Evolutionary conservation across 1,140 invertebrate genomes (phyloP).

Genomic region (Drosophila pectinifera): DNA sequence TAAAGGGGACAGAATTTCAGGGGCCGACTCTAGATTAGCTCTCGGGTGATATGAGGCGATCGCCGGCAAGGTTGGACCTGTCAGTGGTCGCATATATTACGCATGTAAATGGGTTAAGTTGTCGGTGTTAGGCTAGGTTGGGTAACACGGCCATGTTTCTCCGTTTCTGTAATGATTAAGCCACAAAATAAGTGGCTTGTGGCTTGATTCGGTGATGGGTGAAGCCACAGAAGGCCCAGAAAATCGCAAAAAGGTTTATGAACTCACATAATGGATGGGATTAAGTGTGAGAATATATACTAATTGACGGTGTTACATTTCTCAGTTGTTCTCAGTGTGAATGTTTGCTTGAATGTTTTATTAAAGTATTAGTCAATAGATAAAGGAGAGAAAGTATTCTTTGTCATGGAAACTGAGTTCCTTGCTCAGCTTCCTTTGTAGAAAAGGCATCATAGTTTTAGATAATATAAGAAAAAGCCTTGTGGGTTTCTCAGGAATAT

Average conservation of each 20-base stretch:
- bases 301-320: too few relatives aligned
- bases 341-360: too few relatives aligned
- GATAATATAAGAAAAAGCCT: too few relatives aligned
- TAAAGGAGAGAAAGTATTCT: too few relatives aligned
- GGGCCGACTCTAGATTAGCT: constrained; percentile 25
- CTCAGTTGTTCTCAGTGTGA: too few relatives aligned
- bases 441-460: too few relatives aligned
- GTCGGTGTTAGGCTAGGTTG: constrained; percentile 46
- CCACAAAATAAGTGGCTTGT: constrained; percentile 15
- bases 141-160: constrained; percentile 27
- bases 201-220: neutral
- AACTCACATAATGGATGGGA: constrained; percentile 3
- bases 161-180: constrained; percentile 30
- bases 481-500: too few relatives aligned
- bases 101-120: constrained; percentile 46
- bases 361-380: too few relatives aligned
- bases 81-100: constrained; percentile 33
- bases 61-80: constrained; percentile 25
- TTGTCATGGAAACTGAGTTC: too few relatives aligned
- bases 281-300: neutral
- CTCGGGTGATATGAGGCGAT: constrained; percentile 19
- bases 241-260: constrained; percentile 17
- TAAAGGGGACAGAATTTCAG: constrained; percentile 32
- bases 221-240: constrained; percentile 9
- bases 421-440: too few relatives aligned